Base-by-base conservation (phyloP, 1,140 invertebrate genomes). In the Drosophila pseudoobscura region DNA sequence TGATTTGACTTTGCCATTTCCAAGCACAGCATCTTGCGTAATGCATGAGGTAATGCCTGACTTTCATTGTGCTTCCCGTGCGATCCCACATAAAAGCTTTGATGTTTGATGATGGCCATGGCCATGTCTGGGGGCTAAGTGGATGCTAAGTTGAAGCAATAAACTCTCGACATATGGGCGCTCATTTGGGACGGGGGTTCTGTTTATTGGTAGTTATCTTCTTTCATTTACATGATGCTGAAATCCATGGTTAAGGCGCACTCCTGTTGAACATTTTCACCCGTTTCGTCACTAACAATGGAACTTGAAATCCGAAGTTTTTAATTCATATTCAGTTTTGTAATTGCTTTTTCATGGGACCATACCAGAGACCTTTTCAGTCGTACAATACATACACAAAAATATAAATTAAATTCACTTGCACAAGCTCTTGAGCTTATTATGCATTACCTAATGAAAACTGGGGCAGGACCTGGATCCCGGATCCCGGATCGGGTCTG, bases 371-470 rank as follows among this genome's bases (percentile, higher is more conserved):
- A 49, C 26, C 9, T 9, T 35, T 13, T 43, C 50, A 39, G 17
- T 3, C 31, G 9, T 31, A 31, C 31, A 9, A 26, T 26, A 26
- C 24, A 26, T 26, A 45, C 50, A 55, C 54, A 69, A 73, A 72
- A 77, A 70, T 78, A 76, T 85, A 80, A 85, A 85, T 74, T 66
- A 70, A 80, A 80, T 85, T 85, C 75, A 80, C 60, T 85, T 47
- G 46, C 60, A 59, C 44, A 60, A 55, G 45, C 64, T 58, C 50
- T 70, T 68, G 68, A 69, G 75, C 73, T 83, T 88, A 76, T 13
- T 39, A 70, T 88, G 83, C 83, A 88, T 88, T 88, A 88, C 78
- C 75, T 88, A 88, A 88, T 88, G 83, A 88, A 88, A 87, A 82
- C 64, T 82, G 83, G 78, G 78, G 46, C 52, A 70, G 51, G 43